These are phyloP conservation scores for Archilochus colubris DNA, from an alignment of 2,113 vertebrate genomes.

Conservation along the genomic window DNA sequence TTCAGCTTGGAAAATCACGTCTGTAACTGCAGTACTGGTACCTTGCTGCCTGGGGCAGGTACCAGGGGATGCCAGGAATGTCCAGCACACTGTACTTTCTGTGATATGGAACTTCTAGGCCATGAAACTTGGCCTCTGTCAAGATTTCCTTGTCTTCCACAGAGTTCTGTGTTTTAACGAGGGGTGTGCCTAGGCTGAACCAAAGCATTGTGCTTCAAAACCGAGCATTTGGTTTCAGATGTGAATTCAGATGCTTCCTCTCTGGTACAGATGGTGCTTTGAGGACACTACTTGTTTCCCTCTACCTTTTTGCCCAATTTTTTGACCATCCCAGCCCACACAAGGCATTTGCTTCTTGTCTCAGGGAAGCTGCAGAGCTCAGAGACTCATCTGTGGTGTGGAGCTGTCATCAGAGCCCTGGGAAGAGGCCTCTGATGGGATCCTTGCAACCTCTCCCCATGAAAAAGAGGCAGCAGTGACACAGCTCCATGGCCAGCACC, in stretches of 20 bases:
- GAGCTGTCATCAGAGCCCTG: neutral
- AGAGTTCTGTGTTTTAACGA: neutral
- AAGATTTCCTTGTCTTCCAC: neutral
- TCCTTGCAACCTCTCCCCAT: accelerated
- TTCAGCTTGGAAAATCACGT: neutral
- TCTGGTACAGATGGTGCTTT: neutral
- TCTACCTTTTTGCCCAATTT: neutral
- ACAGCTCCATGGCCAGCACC: accelerated
- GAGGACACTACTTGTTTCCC: neutral
- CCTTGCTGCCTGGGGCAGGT: neutral
- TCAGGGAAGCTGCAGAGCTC: no score
- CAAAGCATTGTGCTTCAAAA: neutral
- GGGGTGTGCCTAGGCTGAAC: neutral
- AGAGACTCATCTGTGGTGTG: neutral
- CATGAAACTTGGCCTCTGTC: neutral
- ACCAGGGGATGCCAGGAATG: neutral
- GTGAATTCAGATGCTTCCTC: neutral
- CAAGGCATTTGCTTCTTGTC: neutral
- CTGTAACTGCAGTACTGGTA: neutral
- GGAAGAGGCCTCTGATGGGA: no score
- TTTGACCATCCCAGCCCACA: neutral
- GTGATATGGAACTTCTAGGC: neutral
- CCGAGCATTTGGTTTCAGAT: neutral
- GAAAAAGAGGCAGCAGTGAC: neutral
- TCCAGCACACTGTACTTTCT: neutral